These are phyloP conservation scores for Caenorhabditis afra DNA, from an alignment of 2,888 invertebrate species.

Conservation along the genomic window DNA sequence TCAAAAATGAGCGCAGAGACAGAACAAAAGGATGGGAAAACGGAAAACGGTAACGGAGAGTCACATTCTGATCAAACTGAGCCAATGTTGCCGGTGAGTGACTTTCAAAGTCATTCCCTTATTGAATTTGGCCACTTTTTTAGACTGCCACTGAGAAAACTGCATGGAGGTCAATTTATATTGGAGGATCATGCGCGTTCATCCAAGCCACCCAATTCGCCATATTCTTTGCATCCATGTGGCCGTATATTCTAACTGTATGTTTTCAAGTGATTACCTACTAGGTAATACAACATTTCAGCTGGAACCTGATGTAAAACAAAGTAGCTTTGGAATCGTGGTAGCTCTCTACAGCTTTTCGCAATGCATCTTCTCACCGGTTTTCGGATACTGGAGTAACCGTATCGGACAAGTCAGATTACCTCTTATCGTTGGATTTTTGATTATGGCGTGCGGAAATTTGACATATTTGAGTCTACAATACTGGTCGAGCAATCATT, in stretches of 20 bases:
- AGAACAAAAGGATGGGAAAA: slow-evolving; percentile 18
- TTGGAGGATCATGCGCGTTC: slow-evolving; percentile 61
- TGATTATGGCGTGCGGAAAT: slow-evolving; percentile 66
- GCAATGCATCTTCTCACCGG: slow-evolving; percentile 58
- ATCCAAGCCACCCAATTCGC: slow-evolving; percentile 67
- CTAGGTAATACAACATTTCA: no score
- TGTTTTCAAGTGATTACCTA: no score
- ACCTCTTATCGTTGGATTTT: slow-evolving; percentile 62
- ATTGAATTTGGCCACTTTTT: not conserved
- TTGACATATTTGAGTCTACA: slow-evolving; percentile 61
- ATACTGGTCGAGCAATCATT: slow-evolving; percentile 45
- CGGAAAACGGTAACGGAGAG: slow-evolving; percentile 25
- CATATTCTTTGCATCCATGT: slow-evolving; percentile 68
- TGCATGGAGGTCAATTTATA: slow-evolving; percentile 67
- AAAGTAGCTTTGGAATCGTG: slow-evolving; percentile 63
- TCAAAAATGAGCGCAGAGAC: slow-evolving; percentile 29
- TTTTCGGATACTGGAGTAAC: slow-evolving; percentile 68
- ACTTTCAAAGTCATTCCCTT: not conserved
- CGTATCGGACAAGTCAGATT: slow-evolving; percentile 61
- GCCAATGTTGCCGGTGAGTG: slow-evolving; percentile 56
- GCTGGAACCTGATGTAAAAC: slow-evolving; percentile 59
- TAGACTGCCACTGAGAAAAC: slow-evolving; percentile 54
- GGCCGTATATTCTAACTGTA: slow-evolving; percentile 65
- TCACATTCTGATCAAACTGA: slow-evolving; percentile 31
- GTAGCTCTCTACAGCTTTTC: slow-evolving; percentile 65